Evolutionary conservation across 2,797 vertebrate species (phyloP).

Genomic region (Epinephelus awoara): DNA sequence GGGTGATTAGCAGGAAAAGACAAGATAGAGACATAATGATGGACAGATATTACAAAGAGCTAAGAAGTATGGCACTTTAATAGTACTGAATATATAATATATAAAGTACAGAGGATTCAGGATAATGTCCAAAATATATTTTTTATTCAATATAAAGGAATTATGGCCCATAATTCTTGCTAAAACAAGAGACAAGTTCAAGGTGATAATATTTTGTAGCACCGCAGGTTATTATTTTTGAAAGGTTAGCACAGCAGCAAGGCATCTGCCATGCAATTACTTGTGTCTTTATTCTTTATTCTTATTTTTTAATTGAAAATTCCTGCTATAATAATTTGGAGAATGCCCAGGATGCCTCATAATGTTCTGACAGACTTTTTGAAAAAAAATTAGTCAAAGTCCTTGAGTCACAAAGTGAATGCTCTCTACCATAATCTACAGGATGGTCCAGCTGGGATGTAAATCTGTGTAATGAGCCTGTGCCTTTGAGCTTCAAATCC

Average conservation of each 20-base stretch:
- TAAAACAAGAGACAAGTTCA: not conserved
- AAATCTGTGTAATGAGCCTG: not conserved
- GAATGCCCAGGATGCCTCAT: not conserved
- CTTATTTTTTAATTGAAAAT: not conserved
- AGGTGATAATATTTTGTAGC: not conserved
- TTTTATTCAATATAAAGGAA: no score
- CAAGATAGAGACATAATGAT: conserved; percentile 8
- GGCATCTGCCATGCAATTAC: not conserved
- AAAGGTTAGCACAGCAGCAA: not conserved
- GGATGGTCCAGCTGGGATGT: not conserved
- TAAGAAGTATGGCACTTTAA: not conserved
- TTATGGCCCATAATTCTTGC: not conserved
- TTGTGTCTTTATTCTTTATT: not conserved
- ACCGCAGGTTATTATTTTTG: not conserved
- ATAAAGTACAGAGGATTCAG: not conserved
- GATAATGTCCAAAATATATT: not conserved
- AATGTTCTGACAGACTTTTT: not conserved
- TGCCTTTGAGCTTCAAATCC: no score
- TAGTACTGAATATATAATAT: not conserved
- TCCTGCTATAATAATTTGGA: not conserved
- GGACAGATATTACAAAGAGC: not conserved
- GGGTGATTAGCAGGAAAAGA: conserved; percentile 1
- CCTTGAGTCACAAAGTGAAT: not conserved
- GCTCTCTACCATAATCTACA: not conserved
- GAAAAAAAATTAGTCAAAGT: not conserved